Evolutionary conservation across 53 echinoderm and acorn worm species (phyloP).

Genomic region (Pentamera pediparva): DNA sequence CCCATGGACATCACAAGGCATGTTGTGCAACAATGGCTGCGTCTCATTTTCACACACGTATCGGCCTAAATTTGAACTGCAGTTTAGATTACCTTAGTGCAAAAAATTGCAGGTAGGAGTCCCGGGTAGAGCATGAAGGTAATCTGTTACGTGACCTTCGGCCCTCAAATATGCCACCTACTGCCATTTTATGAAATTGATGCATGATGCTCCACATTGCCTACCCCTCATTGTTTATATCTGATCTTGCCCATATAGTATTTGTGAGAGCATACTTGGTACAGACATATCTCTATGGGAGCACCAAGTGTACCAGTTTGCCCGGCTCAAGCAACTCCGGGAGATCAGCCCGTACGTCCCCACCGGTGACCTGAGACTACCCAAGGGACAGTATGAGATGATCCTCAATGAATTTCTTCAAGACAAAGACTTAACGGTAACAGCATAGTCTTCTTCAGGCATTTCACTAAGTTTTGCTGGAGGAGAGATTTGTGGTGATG

Average conservation of each 20-base stretch:
- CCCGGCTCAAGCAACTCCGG: conserved; percentile 68
- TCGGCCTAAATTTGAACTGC: too few relatives aligned
- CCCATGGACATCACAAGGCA: too few relatives aligned
- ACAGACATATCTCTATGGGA: conserved; percentile 87
- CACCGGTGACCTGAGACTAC: conserved; percentile 63
- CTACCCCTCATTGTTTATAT: background rate
- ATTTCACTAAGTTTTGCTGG: background rate
- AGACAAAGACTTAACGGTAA: conserved; percentile 72
- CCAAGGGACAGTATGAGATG: conserved; percentile 95
- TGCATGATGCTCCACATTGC: background rate
- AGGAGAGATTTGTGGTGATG: background rate
- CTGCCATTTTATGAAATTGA: background rate
- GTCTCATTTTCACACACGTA: too few relatives aligned
- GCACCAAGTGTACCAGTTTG: conserved; percentile 83
- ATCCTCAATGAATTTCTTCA: conserved; percentile 93
- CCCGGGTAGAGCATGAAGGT: background rate
- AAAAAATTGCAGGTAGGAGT: too few relatives aligned
- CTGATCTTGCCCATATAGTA: background rate
- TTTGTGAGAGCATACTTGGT: conserved; percentile 72
- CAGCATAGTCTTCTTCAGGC: background rate
- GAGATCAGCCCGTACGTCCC: conserved; percentile 90
- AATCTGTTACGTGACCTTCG: too few relatives aligned
- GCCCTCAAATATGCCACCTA: too few relatives aligned
- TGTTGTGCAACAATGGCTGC: too few relatives aligned
- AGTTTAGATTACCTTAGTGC: too few relatives aligned